Base-by-base conservation (phyloP, 92 coral and sea anemone genomes). In the Phenganax marumi region DNA sequence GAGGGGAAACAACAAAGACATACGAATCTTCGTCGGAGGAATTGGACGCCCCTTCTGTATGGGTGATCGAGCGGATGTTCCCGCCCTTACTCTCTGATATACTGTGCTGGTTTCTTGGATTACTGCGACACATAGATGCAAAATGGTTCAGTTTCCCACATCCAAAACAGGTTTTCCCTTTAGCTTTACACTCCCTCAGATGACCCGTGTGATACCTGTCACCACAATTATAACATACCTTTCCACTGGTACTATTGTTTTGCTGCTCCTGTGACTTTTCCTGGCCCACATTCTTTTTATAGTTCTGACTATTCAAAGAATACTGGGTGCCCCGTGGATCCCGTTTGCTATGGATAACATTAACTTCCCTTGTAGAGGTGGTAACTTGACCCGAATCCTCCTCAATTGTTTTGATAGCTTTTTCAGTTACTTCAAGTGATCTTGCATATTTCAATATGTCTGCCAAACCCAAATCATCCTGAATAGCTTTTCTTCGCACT, bases 11-110 rank as follows among this genome's bases (percentile, higher is more conserved):
- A 19, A 19, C 63, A 56, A 56, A 56, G 21, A 19, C 63, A 56
- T 56, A 56, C 21, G 63, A 56, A 56, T 56, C 63, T 56, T 56
- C 63, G 21, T 56, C 63, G 16, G 63, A 56, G 16, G 63, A 56
- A 56, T 4, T 33, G 43, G 43, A 33, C 43, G 43, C 43, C 43
- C 43, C 43, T 33, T 33, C 43, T 33, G 43, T 33, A 33, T 33
- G 43, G 43, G 17, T 56, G 63, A 19, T 14, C 43, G 43, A 14
- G 21, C 21, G 16, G 17, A 14, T 19, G 21, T 56, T 56, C 63
- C 21, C 21, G 21, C 63, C 17, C 16, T 14, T 56, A 19, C 17
- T 56, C 21, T 56, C 21, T 14, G 63, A 19, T 14, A 56, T 6
- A 56, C 17, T 56, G 21, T 6, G 63, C 17, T 56, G 63, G 43